A percentile compares a stretch with the other conserved stretches of the same genome.
Conservation (phyloP, 2,113 vertebrate species). For the Barnardius zonarius region DNA sequence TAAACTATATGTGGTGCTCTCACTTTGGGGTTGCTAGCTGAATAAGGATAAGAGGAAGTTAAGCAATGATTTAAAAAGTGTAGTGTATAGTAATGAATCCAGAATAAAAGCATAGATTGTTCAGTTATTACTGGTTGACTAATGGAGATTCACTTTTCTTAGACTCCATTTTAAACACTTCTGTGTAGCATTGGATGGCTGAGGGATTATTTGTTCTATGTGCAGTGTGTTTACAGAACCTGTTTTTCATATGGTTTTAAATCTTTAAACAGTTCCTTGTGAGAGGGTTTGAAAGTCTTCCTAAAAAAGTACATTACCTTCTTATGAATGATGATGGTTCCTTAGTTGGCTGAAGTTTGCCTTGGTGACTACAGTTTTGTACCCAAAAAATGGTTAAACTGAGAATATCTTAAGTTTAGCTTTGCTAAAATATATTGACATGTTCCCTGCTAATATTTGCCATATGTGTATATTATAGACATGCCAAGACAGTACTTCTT, state of each 20-base stretch:
- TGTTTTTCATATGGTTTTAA: background rate
- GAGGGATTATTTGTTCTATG: background rate
- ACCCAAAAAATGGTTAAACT: background rate
- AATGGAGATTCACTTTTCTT: background rate
- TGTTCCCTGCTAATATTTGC: background rate
- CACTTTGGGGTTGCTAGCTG: background rate
- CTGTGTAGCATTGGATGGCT: background rate
- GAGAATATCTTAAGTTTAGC: background rate
- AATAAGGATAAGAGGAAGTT: background rate
- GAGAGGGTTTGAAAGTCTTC: background rate
- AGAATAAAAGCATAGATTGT: background rate
- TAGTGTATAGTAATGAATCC: background rate
- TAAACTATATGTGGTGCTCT: background rate
- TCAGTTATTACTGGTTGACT: background rate
- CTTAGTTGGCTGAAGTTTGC: background rate
- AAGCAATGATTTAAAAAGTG: background rate
- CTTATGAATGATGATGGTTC: background rate
- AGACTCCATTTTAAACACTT: background rate
- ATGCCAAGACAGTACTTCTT: background rate
- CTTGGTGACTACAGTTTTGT: background rate
- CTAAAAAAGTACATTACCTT: background rate
- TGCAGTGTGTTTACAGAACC: background rate
- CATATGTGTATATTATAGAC: background rate
- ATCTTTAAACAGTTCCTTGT: background rate
- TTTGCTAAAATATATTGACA: background rate